phyloP scores from a whole-genome alignment of 1,140 invertebrate species.

The Fragariocoptes setiger region DNA sequence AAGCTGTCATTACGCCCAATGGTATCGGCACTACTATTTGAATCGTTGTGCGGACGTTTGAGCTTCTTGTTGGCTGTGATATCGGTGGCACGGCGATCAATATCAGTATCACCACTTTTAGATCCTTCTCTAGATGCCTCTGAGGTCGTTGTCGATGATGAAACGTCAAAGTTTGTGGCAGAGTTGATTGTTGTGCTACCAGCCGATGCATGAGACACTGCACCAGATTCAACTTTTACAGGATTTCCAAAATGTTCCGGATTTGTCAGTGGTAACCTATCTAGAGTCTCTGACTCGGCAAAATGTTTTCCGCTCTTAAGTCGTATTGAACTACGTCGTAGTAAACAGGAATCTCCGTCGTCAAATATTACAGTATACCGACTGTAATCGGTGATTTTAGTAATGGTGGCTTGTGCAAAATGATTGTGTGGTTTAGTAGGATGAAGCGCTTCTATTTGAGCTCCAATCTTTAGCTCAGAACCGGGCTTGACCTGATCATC shows the following conservation, averaged over 20 bases:
- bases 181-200: neutral
- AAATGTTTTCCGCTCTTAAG: constrained; percentile 91
- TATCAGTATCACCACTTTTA: neutral
- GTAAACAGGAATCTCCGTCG: constrained; percentile 86
- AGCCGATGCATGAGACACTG: no score
- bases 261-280: constrained; percentile 21
- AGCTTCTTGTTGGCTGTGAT: neutral
- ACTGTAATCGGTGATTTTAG: constrained; percentile 77
- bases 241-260: constrained; percentile 68
- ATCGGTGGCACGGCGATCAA: neutral
- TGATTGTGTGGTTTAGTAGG: constrained; percentile 39
- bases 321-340: constrained; percentile 67
- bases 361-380: constrained; percentile 98
- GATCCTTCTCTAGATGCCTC: no score
- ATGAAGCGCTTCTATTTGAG: constrained; percentile 46
- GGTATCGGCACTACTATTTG: neutral
- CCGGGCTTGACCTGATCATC: constrained; percentile 38
- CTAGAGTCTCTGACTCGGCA: constrained; percentile 52
- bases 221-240: constrained; percentile 37
- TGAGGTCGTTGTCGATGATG: no score
- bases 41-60: neutral
- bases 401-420: constrained; percentile 57
- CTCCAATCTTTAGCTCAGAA: constrained; percentile 16
- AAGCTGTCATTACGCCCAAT: neutral
- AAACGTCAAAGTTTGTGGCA: no score